A percentile compares a stretch with the other conserved stretches of the same genome.
Evolutionary conservation across 2,113 vertebrate genomes (phyloP).

Genomic region (Marmota flaviventris): DNA sequence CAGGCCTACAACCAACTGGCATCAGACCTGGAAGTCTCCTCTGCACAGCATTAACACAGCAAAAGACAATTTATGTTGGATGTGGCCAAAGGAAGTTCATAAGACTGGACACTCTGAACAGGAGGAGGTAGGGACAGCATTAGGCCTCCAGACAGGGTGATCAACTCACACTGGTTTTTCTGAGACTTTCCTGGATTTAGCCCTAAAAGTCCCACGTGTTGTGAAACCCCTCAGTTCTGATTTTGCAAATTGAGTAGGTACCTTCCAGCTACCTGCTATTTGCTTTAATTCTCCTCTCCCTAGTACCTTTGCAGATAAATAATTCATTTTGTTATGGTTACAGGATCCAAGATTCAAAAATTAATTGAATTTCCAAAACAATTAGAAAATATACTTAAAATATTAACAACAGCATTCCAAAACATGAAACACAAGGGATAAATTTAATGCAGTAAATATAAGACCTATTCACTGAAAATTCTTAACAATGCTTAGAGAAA

Average conservation of each 20-base stretch:
- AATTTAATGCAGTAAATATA: not conserved
- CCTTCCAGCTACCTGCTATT: accelerated
- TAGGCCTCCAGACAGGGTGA: not conserved
- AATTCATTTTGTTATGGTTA: not conserved
- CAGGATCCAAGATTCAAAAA: not conserved
- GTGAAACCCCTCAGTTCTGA: not conserved
- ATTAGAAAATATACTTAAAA: not conserved
- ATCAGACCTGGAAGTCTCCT: not conserved
- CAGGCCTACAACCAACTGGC: not conserved
- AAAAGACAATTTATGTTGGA: no score
- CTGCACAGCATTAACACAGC: not conserved
- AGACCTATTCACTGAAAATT: not conserved
- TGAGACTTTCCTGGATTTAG: not conserved
- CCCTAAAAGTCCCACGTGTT: not conserved
- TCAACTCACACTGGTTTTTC: not conserved
- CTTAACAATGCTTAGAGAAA: not conserved
- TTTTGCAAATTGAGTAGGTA: not conserved
- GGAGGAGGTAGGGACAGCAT: not conserved
- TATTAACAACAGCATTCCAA: not conserved
- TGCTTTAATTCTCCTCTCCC: not conserved
- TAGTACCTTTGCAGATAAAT: not conserved
- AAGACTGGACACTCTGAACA: not conserved
- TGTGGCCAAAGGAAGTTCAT: not conserved
- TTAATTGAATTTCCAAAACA: not conserved
- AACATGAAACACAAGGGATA: not conserved